These are phyloP conservation scores for Cassiopea xamachana DNA, from an alignment of 30 jellyfish, hydroid and myxozoan genomes.

Conservation along the genomic window DNA sequence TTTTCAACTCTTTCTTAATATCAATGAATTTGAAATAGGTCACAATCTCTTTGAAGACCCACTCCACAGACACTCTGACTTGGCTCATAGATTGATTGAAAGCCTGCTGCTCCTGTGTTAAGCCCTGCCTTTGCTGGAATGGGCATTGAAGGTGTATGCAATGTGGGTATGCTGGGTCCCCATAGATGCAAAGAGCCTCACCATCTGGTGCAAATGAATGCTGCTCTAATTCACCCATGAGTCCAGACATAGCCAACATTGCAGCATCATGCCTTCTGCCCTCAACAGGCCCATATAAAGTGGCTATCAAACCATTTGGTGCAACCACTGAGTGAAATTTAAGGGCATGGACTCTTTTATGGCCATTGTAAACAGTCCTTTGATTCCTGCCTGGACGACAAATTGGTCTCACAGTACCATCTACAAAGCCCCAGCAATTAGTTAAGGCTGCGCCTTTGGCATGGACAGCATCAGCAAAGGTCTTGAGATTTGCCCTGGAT, in stretches of 20 bases:
- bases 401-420: slow-evolving; percentile 35
- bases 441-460: neutral
- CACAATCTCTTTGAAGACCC: slow-evolving; percentile 75
- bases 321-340: slow-evolving; percentile 45
- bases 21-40: slow-evolving; percentile 55
- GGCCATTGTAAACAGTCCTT: slow-evolving; percentile 52
- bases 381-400: slow-evolving; percentile 26
- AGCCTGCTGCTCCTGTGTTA: slow-evolving; percentile 38
- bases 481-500: neutral
- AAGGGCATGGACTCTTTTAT: slow-evolving; percentile 38
- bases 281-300: slow-evolving; percentile 36
- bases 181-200: slow-evolving; percentile 50
- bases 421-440: slow-evolving; percentile 47
- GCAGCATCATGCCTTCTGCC: slow-evolving; percentile 44
- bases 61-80: slow-evolving; percentile 72
- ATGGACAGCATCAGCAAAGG: neutral
- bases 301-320: slow-evolving; percentile 42
- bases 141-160: slow-evolving; percentile 4
- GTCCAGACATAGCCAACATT: slow-evolving; percentile 63
- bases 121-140: slow-evolving; percentile 1
- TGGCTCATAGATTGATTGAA: slow-evolving; percentile 49
- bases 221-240: slow-evolving; percentile 30
- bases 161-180: slow-evolving; percentile 41
- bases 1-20: slow-evolving; percentile 63
- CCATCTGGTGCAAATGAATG: slow-evolving; percentile 38